Conservation (phyloP, 1,140 invertebrate species). For the Drosophila neocordata region DNA sequence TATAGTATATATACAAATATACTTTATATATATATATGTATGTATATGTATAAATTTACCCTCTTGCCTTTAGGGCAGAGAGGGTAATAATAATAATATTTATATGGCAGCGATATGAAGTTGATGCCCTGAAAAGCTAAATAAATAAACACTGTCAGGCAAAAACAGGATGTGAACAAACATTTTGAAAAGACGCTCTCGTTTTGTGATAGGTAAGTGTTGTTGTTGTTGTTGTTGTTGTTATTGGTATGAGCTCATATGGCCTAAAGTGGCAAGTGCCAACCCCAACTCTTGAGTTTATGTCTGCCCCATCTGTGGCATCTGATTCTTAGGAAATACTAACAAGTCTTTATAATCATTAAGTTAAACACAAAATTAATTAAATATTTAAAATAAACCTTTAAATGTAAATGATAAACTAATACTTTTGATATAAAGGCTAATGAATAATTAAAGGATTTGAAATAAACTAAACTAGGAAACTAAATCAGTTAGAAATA, state of each 20-base stretch:
- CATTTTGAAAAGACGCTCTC: constrained; percentile 14
- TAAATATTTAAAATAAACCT: not conserved
- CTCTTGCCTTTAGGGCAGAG: constrained; percentile 11
- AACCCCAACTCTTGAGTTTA: constrained; percentile 33
- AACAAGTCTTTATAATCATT: not conserved
- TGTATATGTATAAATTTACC: constrained; percentile 14
- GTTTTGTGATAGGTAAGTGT: constrained; percentile 9
- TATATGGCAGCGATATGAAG: constrained; percentile 74
- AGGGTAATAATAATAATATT: constrained; percentile 78
- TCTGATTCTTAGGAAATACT: constrained; percentile 3
- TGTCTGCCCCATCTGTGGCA: constrained; percentile 40
- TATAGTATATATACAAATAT: constrained; percentile 38
- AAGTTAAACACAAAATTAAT: not conserved
- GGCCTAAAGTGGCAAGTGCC: constrained; percentile 40
- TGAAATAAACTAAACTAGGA: too few species aligned
- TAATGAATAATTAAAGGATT: too few species aligned
- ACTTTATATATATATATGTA: constrained; percentile 21
- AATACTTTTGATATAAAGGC: too few species aligned
- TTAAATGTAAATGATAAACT: too few species aligned
- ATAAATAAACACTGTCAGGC: constrained; percentile 68
- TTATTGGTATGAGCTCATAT: constrained; percentile 48
- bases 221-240: constrained; percentile 15
- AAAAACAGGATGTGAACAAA: constrained; percentile 29
- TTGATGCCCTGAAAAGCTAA: constrained; percentile 61
- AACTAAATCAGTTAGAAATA: too few species aligned